phyloP scores from a whole-genome alignment of 23 tunicate species.

The Styela plicata region DNA sequence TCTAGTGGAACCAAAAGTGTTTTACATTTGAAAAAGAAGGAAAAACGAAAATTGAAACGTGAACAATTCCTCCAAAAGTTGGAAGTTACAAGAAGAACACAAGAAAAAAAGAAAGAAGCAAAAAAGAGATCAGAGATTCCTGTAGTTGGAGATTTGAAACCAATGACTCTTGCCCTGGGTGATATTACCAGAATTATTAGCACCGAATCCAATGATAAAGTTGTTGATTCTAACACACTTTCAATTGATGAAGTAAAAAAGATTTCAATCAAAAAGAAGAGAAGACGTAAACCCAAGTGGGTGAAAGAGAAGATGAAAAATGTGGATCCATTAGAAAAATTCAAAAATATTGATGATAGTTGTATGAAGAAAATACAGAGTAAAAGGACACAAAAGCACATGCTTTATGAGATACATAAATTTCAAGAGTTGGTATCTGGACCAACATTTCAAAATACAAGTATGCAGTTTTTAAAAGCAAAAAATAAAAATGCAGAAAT shows the following conservation, averaged over 20 bases:
- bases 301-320: not conserved
- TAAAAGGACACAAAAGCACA: constrained; percentile 8
- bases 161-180: constrained; percentile 17
- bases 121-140: constrained; percentile 29
- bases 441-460: too few relatives aligned
- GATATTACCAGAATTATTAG: not conserved
- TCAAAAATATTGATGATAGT: not conserved
- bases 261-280: not conserved
- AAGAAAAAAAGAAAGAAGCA: constrained; percentile 13
- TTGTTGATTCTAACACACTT: not conserved
- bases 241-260: not conserved
- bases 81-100: not conserved
- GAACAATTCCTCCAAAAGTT: constrained; percentile 15
- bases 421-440: not conserved
- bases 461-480: too few relatives aligned
- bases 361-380: constrained; percentile 2
- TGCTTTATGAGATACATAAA: not conserved
- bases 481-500: too few relatives aligned
- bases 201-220: too few relatives aligned
- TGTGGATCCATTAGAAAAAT: not conserved
- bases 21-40: constrained; percentile 13
- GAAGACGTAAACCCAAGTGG: not conserved
- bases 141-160: constrained; percentile 28
- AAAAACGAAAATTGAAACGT: constrained; percentile 12
- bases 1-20: too few relatives aligned